Percentiles rank a stretch among this genome's conserved stretches.
phyloP scores from a whole-genome alignment of 2,888 invertebrate species.

The Sinopyrophorus schimmeli region DNA sequence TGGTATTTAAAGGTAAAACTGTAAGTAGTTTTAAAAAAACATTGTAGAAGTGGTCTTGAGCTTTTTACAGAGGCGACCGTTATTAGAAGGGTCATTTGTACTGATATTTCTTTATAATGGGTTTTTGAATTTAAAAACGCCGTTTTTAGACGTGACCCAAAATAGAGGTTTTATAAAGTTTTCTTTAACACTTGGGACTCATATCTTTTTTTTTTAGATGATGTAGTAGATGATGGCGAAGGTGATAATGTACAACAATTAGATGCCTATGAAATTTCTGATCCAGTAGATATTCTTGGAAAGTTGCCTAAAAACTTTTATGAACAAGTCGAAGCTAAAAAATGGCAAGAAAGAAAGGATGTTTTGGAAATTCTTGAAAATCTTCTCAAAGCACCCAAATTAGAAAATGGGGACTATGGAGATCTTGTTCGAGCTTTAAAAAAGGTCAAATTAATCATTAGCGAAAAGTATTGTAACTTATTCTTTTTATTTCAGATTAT shows the following conservation, averaged over 20 bases:
- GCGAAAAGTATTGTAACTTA: not conserved
- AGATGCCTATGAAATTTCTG: conserved; percentile 89
- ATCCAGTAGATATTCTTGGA: conserved; percentile 90
- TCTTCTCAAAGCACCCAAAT: conserved; percentile 77
- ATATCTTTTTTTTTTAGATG: conserved; percentile 55
- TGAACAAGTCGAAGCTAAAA: conserved; percentile 91
- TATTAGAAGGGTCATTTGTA: no score
- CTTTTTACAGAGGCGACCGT: no score
- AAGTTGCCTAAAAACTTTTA: conserved; percentile 95
- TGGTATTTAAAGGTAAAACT: no score
- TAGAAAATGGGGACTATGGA: conserved; percentile 92
- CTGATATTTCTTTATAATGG: no score
- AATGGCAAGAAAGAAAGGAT: conserved; percentile 96
- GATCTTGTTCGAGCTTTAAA: conserved; percentile 85
- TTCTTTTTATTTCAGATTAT: conserved; percentile 65
- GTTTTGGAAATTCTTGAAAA: conserved; percentile 81
- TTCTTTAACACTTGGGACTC: no score
- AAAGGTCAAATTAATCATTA: conserved; percentile 62
- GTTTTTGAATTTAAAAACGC: no score
- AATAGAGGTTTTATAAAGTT: no score
- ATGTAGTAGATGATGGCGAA: conserved; percentile 65
- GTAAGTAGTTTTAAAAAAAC: no score
- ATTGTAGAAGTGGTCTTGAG: no score
- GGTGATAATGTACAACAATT: conserved; percentile 62
- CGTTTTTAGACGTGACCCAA: no score